A percentile compares a stretch with the other conserved stretches of the same genome.
Conservation (phyloP, 2,113 vertebrate species). For the Terrapene triunguis region DNA sequence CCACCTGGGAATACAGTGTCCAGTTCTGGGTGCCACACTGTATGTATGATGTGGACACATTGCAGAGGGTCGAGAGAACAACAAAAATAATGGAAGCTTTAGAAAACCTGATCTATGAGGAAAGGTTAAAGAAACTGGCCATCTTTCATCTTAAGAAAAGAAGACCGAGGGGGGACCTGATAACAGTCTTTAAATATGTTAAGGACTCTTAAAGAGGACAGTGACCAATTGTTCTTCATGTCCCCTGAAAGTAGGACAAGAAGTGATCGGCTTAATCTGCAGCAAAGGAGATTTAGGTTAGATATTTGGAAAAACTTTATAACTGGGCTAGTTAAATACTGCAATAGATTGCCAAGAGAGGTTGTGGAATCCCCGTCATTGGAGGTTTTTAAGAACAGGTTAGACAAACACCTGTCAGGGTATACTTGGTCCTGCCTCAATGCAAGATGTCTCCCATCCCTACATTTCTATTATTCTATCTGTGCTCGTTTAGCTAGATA, state of each 20-base stretch:
- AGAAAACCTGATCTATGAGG: not conserved
- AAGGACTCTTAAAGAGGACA: not conserved
- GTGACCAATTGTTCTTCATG: not conserved
- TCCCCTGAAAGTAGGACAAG: not conserved
- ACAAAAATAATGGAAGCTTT: not conserved
- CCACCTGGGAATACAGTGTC: not conserved
- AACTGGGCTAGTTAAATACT: not conserved
- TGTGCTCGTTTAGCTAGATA: not conserved
- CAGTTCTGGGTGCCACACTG: not conserved
- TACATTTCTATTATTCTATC: not conserved
- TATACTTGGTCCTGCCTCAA: not conserved
- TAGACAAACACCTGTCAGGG: not conserved
- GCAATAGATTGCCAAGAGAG: not conserved
- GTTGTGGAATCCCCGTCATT: not conserved
- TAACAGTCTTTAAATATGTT: not conserved
- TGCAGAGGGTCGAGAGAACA: not conserved
- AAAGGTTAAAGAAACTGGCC: not conserved
- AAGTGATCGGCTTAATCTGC: not conserved
- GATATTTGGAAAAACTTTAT: not conserved
- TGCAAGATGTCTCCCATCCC: not conserved
- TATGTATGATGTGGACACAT: not conserved
- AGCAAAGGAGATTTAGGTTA: not conserved
- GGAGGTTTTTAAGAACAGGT: not conserved
- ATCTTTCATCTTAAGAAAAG: not conserved
- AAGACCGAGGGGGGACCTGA: not conserved